These are phyloP conservation scores for Heterodera carotae DNA, from an alignment of 1,140 invertebrate genomes.

Conservation along the genomic window DNA sequence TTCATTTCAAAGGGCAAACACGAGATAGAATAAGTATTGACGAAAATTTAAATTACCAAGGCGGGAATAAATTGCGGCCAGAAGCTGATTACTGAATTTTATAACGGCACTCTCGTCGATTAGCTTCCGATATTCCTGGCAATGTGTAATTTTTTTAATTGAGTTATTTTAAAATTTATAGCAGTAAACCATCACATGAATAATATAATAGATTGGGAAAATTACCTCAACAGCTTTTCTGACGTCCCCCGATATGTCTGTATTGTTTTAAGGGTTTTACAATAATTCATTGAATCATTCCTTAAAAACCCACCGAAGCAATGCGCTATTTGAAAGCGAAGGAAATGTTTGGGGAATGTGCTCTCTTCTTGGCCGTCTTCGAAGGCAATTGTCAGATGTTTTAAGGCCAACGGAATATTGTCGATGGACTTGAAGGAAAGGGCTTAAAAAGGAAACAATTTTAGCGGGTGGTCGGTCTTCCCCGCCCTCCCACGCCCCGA, in stretches of 20 bases:
- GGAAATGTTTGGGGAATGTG: conserved; percentile 34
- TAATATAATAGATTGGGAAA: neutral
- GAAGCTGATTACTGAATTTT: conserved; percentile 16
- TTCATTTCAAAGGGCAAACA: too few species aligned
- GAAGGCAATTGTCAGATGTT: conserved; percentile 40
- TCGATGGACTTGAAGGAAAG: conserved; percentile 41
- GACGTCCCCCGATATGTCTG: conserved; percentile 28
- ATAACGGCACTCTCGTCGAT: conserved; percentile 32
- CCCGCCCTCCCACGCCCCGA: neutral
- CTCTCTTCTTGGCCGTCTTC: conserved; percentile 34
- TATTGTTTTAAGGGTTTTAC: too few species aligned
- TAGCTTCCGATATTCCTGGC: conserved; percentile 37
- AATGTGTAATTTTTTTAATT: neutral
- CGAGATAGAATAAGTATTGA: neutral
- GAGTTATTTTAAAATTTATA: too few species aligned
- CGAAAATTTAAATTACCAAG: conserved; percentile 24
- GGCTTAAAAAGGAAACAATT: conserved; percentile 30
- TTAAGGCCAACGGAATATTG: conserved; percentile 45
- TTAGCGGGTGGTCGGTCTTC: neutral
- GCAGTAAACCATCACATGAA: too few species aligned
- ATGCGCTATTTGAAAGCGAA: conserved; percentile 42
- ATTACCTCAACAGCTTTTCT: conserved; percentile 28
- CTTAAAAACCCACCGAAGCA: conserved; percentile 31
- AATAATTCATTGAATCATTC: neutral
- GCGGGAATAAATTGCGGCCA: conserved; percentile 35